Evolutionary conservation across 2,113 vertebrate species (phyloP).

Genomic region (Stegostoma tigrinum): DNA sequence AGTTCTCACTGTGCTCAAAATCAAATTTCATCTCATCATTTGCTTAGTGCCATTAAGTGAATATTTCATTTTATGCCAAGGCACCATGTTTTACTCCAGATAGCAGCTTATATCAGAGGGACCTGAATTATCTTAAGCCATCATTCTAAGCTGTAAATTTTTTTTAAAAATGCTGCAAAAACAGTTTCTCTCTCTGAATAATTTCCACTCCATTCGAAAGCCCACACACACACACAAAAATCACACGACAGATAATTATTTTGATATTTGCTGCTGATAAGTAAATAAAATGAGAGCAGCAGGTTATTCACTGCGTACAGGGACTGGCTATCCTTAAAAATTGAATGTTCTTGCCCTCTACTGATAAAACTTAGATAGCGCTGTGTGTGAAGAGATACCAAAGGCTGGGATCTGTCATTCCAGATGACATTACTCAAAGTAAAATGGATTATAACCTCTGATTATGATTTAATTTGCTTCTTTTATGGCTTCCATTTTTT

Average conservation of each 20-base stretch:
- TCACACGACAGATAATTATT: neutral
- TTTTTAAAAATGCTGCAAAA: neutral
- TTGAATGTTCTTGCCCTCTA: constrained; percentile 11
- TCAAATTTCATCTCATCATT: neutral
- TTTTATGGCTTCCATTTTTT: neutral
- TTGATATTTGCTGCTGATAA: neutral
- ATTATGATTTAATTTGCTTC: neutral
- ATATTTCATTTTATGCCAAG: neutral
- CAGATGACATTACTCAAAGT: neutral
- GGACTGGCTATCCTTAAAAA: neutral
- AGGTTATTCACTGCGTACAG: neutral
- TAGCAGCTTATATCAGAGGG: neutral
- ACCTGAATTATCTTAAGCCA: neutral
- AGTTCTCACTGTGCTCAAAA: neutral
- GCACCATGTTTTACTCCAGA: neutral
- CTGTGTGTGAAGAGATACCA: neutral
- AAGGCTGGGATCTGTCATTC: neutral
- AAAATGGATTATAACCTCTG: neutral
- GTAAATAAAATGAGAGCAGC: neutral
- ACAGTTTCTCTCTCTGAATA: neutral
- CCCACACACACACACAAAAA: neutral
- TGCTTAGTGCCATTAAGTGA: neutral
- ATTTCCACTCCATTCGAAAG: neutral
- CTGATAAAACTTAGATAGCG: neutral
- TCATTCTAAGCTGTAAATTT: neutral